Evolutionary conservation across 2,113 vertebrate species (phyloP).

Genomic region (Dipodomys spectabilis): DNA sequence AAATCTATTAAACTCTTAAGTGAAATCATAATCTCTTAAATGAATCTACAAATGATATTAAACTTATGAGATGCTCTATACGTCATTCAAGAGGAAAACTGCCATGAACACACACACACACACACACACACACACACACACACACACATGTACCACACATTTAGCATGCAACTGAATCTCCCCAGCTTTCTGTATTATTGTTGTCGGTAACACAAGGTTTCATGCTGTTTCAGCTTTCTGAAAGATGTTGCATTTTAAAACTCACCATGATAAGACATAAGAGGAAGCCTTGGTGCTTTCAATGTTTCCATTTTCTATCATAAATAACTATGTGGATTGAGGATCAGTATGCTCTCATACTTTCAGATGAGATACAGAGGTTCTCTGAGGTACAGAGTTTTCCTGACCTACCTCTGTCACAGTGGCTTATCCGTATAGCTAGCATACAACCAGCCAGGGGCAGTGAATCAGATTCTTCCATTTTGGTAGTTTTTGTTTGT

Average conservation of each 20-base stretch:
- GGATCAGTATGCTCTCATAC: not conserved
- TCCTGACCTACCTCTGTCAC: not conserved
- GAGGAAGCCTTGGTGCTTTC: not conserved
- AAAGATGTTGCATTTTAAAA: not conserved
- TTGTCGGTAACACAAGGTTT: not conserved
- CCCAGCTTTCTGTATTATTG: not conserved
- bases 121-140: not conserved
- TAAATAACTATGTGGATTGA: not conserved
- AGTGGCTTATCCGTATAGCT: not conserved
- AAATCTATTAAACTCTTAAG: conserved; percentile 30
- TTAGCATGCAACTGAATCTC: not conserved
- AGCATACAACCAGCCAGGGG: not conserved
- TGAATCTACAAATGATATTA: not conserved
- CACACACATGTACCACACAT: not conserved
- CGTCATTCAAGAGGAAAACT: not conserved
- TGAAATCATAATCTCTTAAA: conserved; percentile 38
- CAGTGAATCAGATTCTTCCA: not conserved
- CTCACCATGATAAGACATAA: not conserved
- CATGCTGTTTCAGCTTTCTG: not conserved
- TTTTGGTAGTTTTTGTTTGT: too few relatives aligned
- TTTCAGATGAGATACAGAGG: not conserved
- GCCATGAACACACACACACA: not conserved
- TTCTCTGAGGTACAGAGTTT: too few relatives aligned
- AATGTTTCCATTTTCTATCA: not conserved
- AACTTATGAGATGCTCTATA: not conserved